A percentile compares a stretch with the other conserved stretches of the same genome.
phyloP scores from a whole-genome alignment of 2,113 vertebrate species.

The Phycodurus eques region DNA sequence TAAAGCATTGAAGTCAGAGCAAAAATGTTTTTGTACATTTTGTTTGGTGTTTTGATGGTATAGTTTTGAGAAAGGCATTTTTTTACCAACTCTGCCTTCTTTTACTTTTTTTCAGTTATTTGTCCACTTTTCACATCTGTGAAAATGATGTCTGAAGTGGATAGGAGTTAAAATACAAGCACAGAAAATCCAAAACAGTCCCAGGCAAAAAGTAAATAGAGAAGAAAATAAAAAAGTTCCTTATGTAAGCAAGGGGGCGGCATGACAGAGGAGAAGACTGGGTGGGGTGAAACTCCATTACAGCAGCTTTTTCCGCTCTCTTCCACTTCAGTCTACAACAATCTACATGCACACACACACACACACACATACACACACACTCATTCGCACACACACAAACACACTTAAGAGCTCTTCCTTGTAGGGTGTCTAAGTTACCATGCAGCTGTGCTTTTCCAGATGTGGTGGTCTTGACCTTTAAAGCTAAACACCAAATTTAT shows the following conservation, averaged over 20 bases:
- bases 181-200: slow-evolving; percentile 16
- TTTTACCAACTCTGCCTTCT: neutral
- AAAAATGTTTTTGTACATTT: neutral
- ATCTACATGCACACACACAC: slow-evolving; percentile 10
- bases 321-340: slow-evolving; percentile 27
- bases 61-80: slow-evolving; percentile 12
- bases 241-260: slow-evolving; percentile 52
- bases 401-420: slow-evolving; percentile 40
- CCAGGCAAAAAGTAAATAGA: slow-evolving; percentile 28
- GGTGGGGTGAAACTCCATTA: slow-evolving; percentile 44
- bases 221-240: slow-evolving; percentile 26
- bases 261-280: slow-evolving; percentile 19
- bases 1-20: neutral
- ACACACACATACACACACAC: slow-evolving; percentile 12
- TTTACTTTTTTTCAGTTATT: neutral
- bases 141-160: slow-evolving; percentile 27
- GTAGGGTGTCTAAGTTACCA: slow-evolving; percentile 44
- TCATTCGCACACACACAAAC: slow-evolving; percentile 15
- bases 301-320: slow-evolving; percentile 33
- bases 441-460: slow-evolving; percentile 71
- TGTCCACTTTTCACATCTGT: slow-evolving; percentile 35
- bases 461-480: slow-evolving; percentile 49
- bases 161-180: slow-evolving; percentile 9
- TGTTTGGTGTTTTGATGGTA: neutral
- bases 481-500: slow-evolving; percentile 37